Percentiles rank a stretch among this genome's conserved stretches.
phyloP scores from a whole-genome alignment of 2,888 invertebrate species.

The Myopa tessellatipennis region DNA sequence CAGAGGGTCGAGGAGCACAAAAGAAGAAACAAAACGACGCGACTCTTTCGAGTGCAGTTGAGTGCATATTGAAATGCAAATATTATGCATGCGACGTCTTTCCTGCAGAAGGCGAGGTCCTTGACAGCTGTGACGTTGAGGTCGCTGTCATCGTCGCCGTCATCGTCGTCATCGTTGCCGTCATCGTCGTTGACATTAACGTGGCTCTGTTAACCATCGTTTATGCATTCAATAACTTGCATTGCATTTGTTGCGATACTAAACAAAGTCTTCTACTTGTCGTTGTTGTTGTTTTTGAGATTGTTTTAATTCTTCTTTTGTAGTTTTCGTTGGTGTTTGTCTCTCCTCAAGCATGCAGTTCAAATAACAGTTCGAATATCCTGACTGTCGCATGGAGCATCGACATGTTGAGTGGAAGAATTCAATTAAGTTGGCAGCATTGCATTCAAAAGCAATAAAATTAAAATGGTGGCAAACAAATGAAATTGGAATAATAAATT shows the following conservation, averaged over 20 bases:
- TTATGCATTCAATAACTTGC: constrained; percentile 1
- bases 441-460: neutral
- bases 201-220: neutral
- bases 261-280: neutral
- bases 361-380: neutral
- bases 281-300: neutral
- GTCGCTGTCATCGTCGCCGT: too few relatives aligned
- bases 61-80: neutral
- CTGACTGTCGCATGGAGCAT: neutral
- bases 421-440: neutral
- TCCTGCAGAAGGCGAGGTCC: neutral
- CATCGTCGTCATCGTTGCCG: neutral
- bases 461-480: neutral
- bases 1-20: constrained; percentile 8
- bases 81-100: neutral
- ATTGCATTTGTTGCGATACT: neutral
- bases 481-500: neutral
- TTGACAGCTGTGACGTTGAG: neutral
- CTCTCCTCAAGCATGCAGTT: neutral
- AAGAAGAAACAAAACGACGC: constrained; percentile 41
- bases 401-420: neutral
- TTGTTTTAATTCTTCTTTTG: neutral
- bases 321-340: neutral
- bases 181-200: neutral
- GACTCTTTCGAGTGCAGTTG: neutral